Conservation (phyloP, 2,113 vertebrate species). For the Atractosteus spatula region DNA sequence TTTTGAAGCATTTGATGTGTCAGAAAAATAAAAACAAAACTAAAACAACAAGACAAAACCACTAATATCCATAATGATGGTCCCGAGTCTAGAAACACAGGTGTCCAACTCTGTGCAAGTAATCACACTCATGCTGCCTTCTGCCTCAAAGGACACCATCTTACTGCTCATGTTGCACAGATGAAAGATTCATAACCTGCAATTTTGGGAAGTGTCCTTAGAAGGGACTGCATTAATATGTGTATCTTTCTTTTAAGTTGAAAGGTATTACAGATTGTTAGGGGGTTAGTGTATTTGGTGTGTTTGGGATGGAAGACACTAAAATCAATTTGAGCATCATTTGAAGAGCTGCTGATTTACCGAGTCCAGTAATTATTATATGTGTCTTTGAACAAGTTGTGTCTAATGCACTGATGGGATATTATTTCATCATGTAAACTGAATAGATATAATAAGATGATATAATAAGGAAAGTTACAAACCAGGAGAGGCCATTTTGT, state of each 20-base stretch:
- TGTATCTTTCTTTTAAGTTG: neutral
- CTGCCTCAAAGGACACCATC: neutral
- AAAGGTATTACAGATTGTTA: neutral
- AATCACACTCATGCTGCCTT: rapidly evolving
- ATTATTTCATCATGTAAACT: too few species aligned
- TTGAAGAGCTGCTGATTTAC: slow-evolving; percentile 28
- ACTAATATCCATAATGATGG: neutral
- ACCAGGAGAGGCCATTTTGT: too few species aligned
- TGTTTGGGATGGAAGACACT: slow-evolving; percentile 5
- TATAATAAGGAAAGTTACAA: slow-evolving; percentile 21
- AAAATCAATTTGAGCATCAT: slow-evolving; percentile 19
- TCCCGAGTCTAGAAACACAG: neutral
- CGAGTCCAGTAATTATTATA: too few species aligned
- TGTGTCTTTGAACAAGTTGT: too few species aligned
- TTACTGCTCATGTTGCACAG: neutral
- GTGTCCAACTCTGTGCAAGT: slow-evolving; percentile 25
- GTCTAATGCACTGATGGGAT: too few species aligned
- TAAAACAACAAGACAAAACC: neutral
- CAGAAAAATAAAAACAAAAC: neutral
- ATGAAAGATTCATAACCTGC: slow-evolving; percentile 24
- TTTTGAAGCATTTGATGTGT: neutral
- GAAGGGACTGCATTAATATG: neutral
- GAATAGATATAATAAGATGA: too few species aligned
- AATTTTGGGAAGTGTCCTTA: neutral
- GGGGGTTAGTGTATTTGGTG: neutral